Evolutionary conservation across 2,888 invertebrate genomes (phyloP).

Genomic region (Mimachlamys varia): DNA sequence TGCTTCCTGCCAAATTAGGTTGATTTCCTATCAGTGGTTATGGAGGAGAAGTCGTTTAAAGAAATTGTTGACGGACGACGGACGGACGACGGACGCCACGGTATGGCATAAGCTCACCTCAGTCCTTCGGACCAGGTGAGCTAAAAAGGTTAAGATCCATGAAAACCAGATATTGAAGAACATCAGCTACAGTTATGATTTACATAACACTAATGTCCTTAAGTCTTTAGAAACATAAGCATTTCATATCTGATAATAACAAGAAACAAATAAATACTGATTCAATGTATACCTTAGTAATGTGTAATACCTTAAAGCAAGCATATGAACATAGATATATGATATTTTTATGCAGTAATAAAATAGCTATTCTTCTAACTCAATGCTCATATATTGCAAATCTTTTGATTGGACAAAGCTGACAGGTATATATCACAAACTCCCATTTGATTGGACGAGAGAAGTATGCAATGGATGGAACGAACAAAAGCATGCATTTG

Average conservation of each 20-base stretch:
- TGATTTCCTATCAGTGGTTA: too few species aligned
- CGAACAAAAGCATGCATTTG: neutral
- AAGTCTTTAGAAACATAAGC: neutral
- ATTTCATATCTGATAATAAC: neutral
- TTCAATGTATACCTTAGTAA: constrained; percentile 8
- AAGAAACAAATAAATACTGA: neutral
- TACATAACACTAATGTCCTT: neutral
- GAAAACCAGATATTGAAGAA: neutral
- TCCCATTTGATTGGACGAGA: neutral
- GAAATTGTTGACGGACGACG: too few species aligned
- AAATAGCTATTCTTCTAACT: neutral
- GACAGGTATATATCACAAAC: constrained; percentile 11
- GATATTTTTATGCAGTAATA: neutral
- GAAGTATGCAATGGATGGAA: neutral
- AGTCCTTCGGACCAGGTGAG: too few species aligned
- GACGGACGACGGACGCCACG: too few species aligned
- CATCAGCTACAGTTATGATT: neutral
- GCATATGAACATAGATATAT: neutral
- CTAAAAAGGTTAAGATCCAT: too few species aligned
- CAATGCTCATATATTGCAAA: neutral
- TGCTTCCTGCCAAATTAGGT: too few species aligned
- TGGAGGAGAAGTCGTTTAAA: too few species aligned
- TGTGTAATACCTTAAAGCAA: neutral
- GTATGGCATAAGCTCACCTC: too few species aligned
- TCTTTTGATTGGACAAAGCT: neutral